Base-by-base conservation (phyloP, 92 coral and sea anemone genomes). In the Galaxea fascicularis region DNA sequence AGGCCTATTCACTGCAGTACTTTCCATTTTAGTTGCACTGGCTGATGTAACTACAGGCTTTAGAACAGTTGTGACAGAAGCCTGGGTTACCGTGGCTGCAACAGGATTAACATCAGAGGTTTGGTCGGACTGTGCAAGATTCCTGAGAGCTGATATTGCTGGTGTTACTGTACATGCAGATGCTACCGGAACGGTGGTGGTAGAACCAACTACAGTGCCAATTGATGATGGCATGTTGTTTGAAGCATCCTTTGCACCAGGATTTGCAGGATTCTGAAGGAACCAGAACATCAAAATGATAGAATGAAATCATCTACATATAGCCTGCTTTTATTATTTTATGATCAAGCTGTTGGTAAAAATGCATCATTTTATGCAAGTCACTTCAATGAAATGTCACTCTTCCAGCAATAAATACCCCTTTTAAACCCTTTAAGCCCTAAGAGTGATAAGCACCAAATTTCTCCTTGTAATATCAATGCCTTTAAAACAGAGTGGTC, bases 21-120 rank as follows among this genome's bases (percentile, higher is more conserved):
- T 87, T 84, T 94, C 98, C 89, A 90, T 90, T 67, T 85, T 90
- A 10, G 98, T 94, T 47, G 64, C 90, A 16, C 68, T 82, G 45
- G 93, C 98, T 27, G 74, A 59, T 18, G 93, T 92, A n/a, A 83
- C 90, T 14, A 86, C 66, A 14, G 93, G 93, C 49, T 87, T 89
- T 27, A 28, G 77, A 3, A 69, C 75, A 18, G 65, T 25, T 39
- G 63, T 13, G 10, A 63, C 49, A 27, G 78, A 45, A 41, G 78
- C 66, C 12, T 57, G 59, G 16, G 77, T 71, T 41, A n/a, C 87
- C 4, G 80, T 0, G 11, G 53, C 62, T 13, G 58, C 26, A 7
- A 24, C 54, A 15, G 78, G 73, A 13, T 60, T 83, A 12, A 49
- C 30, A 82, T 39, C 58, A 4, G 11, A 1, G 16, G 52, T 12